phyloP scores from a whole-genome alignment of 2,888 invertebrate genomes.

The Caprella mutica region DNA sequence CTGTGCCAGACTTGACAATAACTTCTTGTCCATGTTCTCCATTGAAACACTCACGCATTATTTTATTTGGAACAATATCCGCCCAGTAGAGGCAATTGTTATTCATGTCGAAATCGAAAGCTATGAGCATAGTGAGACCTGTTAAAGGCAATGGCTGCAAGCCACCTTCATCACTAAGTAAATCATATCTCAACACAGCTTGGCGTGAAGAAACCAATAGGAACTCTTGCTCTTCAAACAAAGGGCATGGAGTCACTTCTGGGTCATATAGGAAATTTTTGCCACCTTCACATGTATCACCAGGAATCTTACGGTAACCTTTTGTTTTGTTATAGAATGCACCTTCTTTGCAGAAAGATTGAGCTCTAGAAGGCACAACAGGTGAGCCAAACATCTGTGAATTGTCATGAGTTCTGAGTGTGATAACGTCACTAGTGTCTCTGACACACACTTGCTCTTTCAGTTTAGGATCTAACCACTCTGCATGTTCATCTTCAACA shows the following conservation, averaged over 20 bases:
- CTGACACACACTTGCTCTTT: too few relatives aligned
- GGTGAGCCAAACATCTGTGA: too few relatives aligned
- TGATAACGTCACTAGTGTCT: too few relatives aligned
- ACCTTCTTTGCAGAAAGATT: slow-evolving; percentile 57
- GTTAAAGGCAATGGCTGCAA: slow-evolving; percentile 40
- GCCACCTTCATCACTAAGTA: slow-evolving; percentile 47
- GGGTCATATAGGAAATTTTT: slow-evolving; percentile 58
- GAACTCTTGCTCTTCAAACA: slow-evolving; percentile 56
- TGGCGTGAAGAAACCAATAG: slow-evolving; percentile 66
- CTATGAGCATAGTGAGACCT: slow-evolving; percentile 65
- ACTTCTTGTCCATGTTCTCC: slow-evolving; percentile 54
- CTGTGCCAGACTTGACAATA: slow-evolving; percentile 59
- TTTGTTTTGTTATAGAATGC: slow-evolving; percentile 64
- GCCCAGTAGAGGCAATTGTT: slow-evolving; percentile 83
- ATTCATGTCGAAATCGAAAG: slow-evolving; percentile 71
- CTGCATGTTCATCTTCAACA: too few relatives aligned
- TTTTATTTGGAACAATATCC: slow-evolving; percentile 65
- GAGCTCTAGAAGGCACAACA: slow-evolving; percentile 40
- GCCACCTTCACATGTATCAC: slow-evolving; percentile 66
- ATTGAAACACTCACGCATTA: slow-evolving; percentile 52
- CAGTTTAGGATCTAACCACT: too few relatives aligned
- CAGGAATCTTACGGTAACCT: slow-evolving; percentile 73
- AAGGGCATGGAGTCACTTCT: slow-evolving; percentile 48
- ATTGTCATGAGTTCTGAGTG: too few relatives aligned
- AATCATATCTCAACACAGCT: slow-evolving; percentile 58